Evolutionary conservation across 30 jellyfish, hydroid and myxozoan genomes (phyloP).

Genomic region (Pelagia noctiluca): DNA sequence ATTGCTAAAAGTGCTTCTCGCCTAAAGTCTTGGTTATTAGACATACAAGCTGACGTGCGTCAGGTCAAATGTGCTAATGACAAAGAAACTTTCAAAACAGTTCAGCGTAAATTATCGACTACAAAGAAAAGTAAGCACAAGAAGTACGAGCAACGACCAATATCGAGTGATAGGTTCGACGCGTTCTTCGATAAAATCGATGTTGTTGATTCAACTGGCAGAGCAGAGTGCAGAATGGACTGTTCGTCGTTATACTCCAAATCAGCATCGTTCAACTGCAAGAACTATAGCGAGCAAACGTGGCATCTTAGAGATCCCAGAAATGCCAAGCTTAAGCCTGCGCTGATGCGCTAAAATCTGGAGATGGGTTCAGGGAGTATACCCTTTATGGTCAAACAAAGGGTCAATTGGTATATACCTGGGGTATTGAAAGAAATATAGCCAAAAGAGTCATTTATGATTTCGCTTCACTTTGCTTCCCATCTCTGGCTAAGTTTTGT

Average conservation of each 20-base stretch:
- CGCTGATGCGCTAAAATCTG: constrained; percentile 15
- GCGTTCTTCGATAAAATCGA: neutral
- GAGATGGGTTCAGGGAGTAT: too few species aligned
- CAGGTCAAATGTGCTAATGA: neutral
- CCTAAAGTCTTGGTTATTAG: too few species aligned
- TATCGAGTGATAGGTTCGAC: neutral
- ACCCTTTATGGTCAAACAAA: too few species aligned
- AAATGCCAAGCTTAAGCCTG: constrained; percentile 40
- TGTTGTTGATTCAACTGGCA: neutral
- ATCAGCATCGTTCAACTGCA: constrained; percentile 28
- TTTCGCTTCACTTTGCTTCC: too few species aligned
- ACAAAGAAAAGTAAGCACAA: neutral
- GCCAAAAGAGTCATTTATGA: too few species aligned
- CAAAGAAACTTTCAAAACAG: neutral
- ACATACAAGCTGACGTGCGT: too few species aligned
- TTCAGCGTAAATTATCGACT: neutral
- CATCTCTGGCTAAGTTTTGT: too few species aligned
- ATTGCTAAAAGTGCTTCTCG: too few species aligned
- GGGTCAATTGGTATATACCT: too few species aligned
- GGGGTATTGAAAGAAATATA: too few species aligned
- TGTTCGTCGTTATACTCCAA: constrained; percentile 33
- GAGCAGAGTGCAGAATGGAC: neutral
- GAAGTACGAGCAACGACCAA: neutral
- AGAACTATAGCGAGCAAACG: neutral
- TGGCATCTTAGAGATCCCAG: constrained; percentile 62